Evolutionary conservation across 2,113 vertebrate genomes (phyloP).

Genomic region (Perca fluviatilis): DNA sequence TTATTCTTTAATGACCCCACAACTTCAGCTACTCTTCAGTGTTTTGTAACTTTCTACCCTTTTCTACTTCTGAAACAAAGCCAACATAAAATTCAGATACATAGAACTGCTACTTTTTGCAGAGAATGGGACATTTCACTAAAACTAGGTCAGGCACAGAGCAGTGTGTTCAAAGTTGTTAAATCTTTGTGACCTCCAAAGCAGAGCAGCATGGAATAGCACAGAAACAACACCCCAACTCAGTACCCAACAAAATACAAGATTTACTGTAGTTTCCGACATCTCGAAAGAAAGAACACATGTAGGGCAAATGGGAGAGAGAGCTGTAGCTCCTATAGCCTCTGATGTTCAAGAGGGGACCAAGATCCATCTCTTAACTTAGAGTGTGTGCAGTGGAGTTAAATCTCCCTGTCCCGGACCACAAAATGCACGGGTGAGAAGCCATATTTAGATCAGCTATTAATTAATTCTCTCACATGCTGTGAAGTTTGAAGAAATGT

Average conservation of each 20-base stretch:
- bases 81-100: constrained; percentile 45
- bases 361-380: not conserved
- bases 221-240: constrained; percentile 27
- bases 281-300: constrained; percentile 19
- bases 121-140: constrained; percentile 43
- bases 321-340: not conserved
- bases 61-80: constrained; percentile 54
- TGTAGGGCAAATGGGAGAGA: constrained; percentile 30
- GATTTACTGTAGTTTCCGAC: constrained; percentile 1
- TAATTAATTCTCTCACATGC: constrained; percentile 66
- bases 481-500: constrained; percentile 63
- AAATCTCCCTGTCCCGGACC: constrained; percentile 33
- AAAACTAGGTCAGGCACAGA: constrained; percentile 67
- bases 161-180: constrained; percentile 46
- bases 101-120: constrained; percentile 47
- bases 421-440: constrained; percentile 28
- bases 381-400: constrained; percentile 7
- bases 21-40: not conserved
- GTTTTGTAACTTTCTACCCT: constrained; percentile 24
- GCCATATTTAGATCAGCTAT: constrained; percentile 65
- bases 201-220: constrained; percentile 23
- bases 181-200: constrained; percentile 64
- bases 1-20: constrained; percentile 16
- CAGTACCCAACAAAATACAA: constrained; percentile 1
- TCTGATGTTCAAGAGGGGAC: constrained; percentile 25